Base-by-base conservation (phyloP, 2,797 vertebrate species). In the Triplophysa bombifrons region DNA sequence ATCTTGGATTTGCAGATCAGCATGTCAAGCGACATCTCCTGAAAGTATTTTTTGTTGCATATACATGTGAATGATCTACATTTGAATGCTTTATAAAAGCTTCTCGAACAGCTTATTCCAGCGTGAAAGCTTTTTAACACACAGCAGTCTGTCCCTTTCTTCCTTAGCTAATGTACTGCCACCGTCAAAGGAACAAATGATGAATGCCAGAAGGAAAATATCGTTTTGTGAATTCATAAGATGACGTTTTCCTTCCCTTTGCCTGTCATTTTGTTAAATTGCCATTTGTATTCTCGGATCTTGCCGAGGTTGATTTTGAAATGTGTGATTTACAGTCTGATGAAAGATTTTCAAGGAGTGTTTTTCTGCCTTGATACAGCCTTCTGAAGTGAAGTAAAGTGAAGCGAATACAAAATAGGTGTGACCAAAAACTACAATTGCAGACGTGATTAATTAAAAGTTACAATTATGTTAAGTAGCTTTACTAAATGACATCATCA, bases 181-280 rank as follows among this genome's bases (percentile, higher is more conserved):
- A 17, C 73, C 11, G 30, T 25, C 16, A 76, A 30, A 67, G 13
- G 41, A 76, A 30, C 50, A 50, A 56, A 41, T 46, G 16, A 67
- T 5, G 20, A 55, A 22, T 67, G 50, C 22, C 51, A 44, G 38
- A 10, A 13, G 50, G 34, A n/a, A 55, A 55, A 25, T 1, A 20
- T 14, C 19, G 50, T 64, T n/a, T 51, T 51, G 60, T 53, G 73
- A 41, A 56, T 55, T 30, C n/a, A 27, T 7, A 14, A 55, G 12
- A 64, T 0, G 12, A 25, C 48, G 34, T 53, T 65, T 6, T 11
- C 55, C 22, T 11, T 20, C n/a, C 4, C 22, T 16, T 38, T 65
- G 27, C 14, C 73, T 17, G 19, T 53, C 30, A 25, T 51, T 38
- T 20, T 22, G 44, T 17, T 51, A 13, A 64, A 41, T 17, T 12